Evolutionary conservation across 2,888 invertebrate genomes (phyloP).

Genomic region (Ommatoiulus sabulosus): DNA sequence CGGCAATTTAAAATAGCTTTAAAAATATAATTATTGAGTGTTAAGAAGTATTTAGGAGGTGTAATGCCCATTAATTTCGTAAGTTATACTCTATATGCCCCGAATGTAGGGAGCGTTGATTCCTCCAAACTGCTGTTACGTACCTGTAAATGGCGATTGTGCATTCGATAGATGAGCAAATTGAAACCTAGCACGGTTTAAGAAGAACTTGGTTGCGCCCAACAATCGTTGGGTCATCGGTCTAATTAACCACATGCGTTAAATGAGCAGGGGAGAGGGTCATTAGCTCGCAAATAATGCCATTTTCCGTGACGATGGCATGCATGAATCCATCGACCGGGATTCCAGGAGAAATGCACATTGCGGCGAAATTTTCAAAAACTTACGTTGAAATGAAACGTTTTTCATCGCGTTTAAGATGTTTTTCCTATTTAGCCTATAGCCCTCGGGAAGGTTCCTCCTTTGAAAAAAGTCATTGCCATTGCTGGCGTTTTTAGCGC

Average conservation of each 20-base stretch:
- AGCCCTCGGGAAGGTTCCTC: constrained; percentile 13
- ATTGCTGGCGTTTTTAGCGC: not conserved
- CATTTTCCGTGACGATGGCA: not conserved
- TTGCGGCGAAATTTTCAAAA: not conserved
- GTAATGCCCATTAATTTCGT: too few relatives aligned
- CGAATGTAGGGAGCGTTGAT: too few relatives aligned
- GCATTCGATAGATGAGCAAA: not conserved
- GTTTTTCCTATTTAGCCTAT: not conserved
- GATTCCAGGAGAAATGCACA: not conserved
- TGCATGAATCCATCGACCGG: not conserved
- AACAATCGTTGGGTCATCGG: not conserved
- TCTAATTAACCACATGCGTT: not conserved
- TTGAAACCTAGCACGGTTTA: not conserved
- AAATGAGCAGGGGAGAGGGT: not conserved
- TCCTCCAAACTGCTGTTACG: not conserved
- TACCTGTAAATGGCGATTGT: not conserved
- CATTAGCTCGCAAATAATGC: not conserved
- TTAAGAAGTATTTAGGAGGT: too few relatives aligned
- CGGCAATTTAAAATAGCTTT: too few relatives aligned
- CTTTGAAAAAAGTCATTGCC: constrained; percentile 4
- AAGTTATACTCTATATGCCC: too few relatives aligned
- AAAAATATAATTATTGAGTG: too few relatives aligned
- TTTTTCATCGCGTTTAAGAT: not conserved
- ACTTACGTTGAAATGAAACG: not conserved
- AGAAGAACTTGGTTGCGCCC: not conserved